Conservation (phyloP, 2,113 vertebrate species). For the Bostrychus sinensis region DNA sequence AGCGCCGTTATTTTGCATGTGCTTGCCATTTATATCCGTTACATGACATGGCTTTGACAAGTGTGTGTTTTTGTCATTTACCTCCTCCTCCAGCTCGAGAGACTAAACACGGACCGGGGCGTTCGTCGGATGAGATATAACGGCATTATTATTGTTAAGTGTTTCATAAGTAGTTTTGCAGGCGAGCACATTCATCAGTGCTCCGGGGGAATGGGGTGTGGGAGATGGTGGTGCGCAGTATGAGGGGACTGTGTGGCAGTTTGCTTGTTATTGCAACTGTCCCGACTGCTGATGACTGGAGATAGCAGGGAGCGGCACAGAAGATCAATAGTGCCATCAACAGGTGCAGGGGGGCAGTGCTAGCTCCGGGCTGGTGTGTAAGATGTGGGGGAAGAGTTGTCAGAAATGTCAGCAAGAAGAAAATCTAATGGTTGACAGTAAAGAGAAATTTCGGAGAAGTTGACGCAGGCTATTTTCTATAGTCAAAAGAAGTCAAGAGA, state of each 20-base stretch:
- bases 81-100: conserved; percentile 48
- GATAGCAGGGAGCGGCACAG: conserved; percentile 17
- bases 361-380: background rate
- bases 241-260: conserved; percentile 31
- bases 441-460: too few species aligned
- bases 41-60: conserved; percentile 43
- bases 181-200: conserved; percentile 59
- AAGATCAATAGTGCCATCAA: conserved; percentile 71
- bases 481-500: too few species aligned
- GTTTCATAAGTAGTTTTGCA: conserved; percentile 69
- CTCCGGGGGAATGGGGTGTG: conserved; percentile 37
- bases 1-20: conserved; percentile 35
- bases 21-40: conserved; percentile 45
- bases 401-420: conserved; percentile 64
- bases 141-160: conserved; percentile 68
- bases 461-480: conserved; percentile 58
- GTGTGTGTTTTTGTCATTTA: conserved; percentile 55
- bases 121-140: conserved; percentile 57
- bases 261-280: conserved; percentile 39
- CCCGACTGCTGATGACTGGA: conserved; percentile 41
- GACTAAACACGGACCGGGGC: conserved; percentile 38
- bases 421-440: too few species aligned
- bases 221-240: conserved; percentile 25
- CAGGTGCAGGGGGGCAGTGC: conserved; percentile 42
- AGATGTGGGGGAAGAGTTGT: conserved; percentile 56